Conservation (phyloP, 2,888 invertebrate genomes). For the Shargacucullia verbasci region DNA sequence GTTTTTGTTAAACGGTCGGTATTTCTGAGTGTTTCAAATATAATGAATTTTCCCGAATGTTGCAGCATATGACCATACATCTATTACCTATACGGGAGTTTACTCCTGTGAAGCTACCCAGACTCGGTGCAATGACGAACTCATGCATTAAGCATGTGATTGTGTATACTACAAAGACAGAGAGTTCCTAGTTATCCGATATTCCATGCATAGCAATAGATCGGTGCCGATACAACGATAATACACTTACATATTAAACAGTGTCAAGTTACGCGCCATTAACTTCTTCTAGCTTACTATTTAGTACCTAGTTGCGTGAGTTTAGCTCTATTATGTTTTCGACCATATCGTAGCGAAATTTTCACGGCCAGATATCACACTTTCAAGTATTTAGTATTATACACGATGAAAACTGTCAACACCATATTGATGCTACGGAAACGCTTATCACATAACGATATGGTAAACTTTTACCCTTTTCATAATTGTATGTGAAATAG, state of each 20-base stretch:
- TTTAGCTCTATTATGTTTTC: too few species aligned
- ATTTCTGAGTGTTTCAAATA: too few species aligned
- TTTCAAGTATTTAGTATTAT: constrained; percentile 40
- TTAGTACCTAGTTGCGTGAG: too few species aligned
- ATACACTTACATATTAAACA: constrained; percentile 24
- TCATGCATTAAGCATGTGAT: constrained; percentile 35
- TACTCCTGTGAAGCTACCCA: background rate
- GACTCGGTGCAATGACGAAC: constrained; percentile 14
- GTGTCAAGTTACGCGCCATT: constrained; percentile 22
- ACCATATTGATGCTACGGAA: constrained; percentile 26
- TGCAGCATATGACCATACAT: background rate
- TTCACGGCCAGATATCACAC: constrained; percentile 34
- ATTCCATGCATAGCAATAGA: constrained; percentile 45
- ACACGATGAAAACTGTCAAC: constrained; percentile 42
- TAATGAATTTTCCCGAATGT: background rate
- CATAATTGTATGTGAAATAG: constrained; percentile 29
- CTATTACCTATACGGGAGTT: too few species aligned
- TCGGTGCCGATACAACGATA: constrained; percentile 28
- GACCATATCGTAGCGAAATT: constrained; percentile 30
- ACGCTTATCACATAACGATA: constrained; percentile 30
- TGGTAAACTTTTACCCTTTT: constrained; percentile 34
- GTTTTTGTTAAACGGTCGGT: too few species aligned
- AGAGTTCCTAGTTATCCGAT: constrained; percentile 6
- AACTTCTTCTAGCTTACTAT: constrained; percentile 21
- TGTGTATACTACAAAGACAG: constrained; percentile 4